Conservation (phyloP, 2,113 vertebrate species). For the Gadus macrocephalus region DNA sequence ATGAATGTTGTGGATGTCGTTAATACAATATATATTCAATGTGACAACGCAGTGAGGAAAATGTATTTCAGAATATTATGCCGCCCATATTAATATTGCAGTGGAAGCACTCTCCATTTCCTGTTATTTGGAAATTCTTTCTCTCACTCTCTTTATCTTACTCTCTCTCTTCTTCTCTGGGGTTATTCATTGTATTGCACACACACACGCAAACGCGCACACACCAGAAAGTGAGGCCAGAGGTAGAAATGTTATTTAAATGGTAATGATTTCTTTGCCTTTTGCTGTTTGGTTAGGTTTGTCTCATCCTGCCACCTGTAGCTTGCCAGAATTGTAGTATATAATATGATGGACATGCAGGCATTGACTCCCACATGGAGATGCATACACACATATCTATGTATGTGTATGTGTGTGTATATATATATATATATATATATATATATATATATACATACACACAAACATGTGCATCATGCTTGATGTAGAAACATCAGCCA, state of each 20-base stretch:
- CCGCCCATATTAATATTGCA: constrained; percentile 6
- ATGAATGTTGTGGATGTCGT: no score
- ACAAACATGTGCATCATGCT: no score
- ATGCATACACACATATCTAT: constrained; percentile 9
- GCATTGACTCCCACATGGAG: background rate
- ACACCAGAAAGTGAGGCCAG: constrained; percentile 11
- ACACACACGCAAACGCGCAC: background rate
- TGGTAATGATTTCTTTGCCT: constrained; percentile 66
- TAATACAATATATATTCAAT: no score
- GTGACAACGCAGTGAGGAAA: background rate
- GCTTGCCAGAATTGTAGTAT: constrained; percentile 53
- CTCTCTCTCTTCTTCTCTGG: constrained; percentile 7
- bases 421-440: constrained; percentile 11
- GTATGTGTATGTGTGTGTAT: constrained; percentile 4
- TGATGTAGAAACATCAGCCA: no score
- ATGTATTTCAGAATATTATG: background rate
- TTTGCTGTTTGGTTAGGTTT: constrained; percentile 57
- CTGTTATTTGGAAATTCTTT: background rate
- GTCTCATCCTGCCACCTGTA: constrained; percentile 62
- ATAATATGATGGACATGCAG: constrained; percentile 40
- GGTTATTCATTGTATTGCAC: background rate
- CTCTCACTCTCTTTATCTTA: constrained; percentile 6
- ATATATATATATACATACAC: background rate
- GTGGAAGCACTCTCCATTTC: background rate
- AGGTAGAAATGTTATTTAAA: constrained; percentile 70